Base-by-base conservation (phyloP, 1,140 invertebrate species). In the Drosophila sproati region DNA sequence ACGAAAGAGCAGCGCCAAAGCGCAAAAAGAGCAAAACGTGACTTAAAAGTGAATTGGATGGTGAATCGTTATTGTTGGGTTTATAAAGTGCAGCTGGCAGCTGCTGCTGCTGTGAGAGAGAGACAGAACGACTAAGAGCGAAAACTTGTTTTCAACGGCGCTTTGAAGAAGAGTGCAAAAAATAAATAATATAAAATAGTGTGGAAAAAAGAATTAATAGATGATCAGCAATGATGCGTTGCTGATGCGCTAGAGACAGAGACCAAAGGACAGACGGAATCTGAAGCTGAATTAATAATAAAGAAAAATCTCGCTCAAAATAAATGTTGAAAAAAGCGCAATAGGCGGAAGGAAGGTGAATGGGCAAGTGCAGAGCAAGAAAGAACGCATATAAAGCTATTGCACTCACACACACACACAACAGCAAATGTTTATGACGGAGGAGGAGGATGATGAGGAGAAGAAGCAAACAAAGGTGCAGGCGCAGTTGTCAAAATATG, bases 21-120 rank as follows among this genome's bases (percentile, higher is more conserved):
- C 54, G 67, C 55, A 87, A 88, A 90, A 89, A 90, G 85, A 89
- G 85, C 86, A 89, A 89, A 89, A 83, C 85, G 85, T 89, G 80
- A 85, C 85, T 89, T 85, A 89, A 89, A 89, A 89, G 85, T 89
- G 85, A 89, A 89, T 89, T 89, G 85, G 68, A 73, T 89, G 80
- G 68, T 63, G 60, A 73, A 52, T 55, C 73, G 56, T 69, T 77
- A 34, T 59, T 64, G 59, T 61, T 82, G 82, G 39, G 41, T 70
- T 78, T 68, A 82, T 78, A 80, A 85, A 83, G 63, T 89, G 85
- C 85, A 89, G 85, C 83, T 87, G 82, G 72, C 82, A 86, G 82
- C 83, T 78, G 85, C 77, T 82, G 60, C 41, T 52, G 72, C 54
- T 62, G 78, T 51, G 69, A n/a, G 66, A 51, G 60, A 47, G 35